Percentiles rank a stretch among this genome's conserved stretches.
Evolutionary conservation across 2,113 vertebrate genomes (phyloP).

Genomic region (Catharus minimus): DNA sequence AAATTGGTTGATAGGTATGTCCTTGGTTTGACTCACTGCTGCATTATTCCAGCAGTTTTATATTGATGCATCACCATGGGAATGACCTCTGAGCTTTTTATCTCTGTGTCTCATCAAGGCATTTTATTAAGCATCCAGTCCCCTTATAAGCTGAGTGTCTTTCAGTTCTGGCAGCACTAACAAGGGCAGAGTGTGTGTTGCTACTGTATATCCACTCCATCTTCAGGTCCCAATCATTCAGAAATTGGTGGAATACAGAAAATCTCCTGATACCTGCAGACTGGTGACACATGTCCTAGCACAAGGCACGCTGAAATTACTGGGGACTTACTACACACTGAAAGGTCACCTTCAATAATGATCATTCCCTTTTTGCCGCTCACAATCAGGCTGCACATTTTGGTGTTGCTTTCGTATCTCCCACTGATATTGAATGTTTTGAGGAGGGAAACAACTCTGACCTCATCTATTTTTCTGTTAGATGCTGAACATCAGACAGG

Average conservation of each 20-base stretch:
- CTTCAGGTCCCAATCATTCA: neutral
- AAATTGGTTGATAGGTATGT: neutral
- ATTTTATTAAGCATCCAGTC: neutral
- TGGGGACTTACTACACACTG: neutral
- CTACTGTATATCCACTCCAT: neutral
- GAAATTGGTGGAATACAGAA: neutral
- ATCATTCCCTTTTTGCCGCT: neutral
- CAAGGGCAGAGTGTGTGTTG: rapidly evolving
- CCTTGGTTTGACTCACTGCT: neutral
- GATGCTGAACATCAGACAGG: neutral
- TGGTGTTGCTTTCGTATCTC: neutral
- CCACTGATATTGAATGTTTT: neutral
- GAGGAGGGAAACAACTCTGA: neutral
- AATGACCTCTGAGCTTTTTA: neutral
- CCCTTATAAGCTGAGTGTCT: neutral
- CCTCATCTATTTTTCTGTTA: neutral
- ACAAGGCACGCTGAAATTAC: neutral
- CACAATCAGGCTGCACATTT: neutral
- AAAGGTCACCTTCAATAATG: neutral
- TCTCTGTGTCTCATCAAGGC: neutral
- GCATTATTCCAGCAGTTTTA: neutral
- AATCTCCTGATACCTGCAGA: neutral
- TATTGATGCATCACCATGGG: neutral
- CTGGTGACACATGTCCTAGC: neutral
- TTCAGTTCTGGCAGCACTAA: neutral